Evolutionary conservation across 2,113 vertebrate species (phyloP), one percentile per base, ranked within the genome.

Genomic region (Oxygymnocypris stewartii): DNA sequence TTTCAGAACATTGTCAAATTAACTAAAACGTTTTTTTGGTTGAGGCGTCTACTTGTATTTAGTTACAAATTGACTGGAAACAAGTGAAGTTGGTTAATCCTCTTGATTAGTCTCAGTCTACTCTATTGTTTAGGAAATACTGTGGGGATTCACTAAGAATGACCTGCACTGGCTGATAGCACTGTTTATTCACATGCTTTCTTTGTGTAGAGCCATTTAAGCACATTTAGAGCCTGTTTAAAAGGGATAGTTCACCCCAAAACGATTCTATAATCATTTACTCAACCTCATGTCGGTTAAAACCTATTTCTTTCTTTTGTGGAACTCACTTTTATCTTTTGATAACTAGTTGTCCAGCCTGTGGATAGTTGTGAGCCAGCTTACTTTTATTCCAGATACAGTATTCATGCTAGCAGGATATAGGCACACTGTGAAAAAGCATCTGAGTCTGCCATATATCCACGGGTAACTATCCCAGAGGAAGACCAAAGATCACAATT

Each of bases 401-500:
- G 40, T 65, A 28, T 12, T 13, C 10, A 11, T 16, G 20, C 18
- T 81, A 42, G 76, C 13, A 47, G 73, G 42, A 57, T 54, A 77
- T 49, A n/a, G 23, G 74, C 44, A 28, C 40, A 31, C 7, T 16
- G 8, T 28, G 37, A 51, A 1, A 71, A 71, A 71, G 44, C 31
- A 83, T 28, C 69, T 28, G 6, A 28, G 65, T 82, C 63, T 82
- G 80, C 40, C 80, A 49, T 67, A 44, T 35, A 79, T 79, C 76
- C 76, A 79, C 18, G 28, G 25, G 18, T 51, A 71, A 69, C n/a
- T 35, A 51, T 71, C 65, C 81, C 47, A 2, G 18, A 82, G 63
- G 81, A 35, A 71, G 81, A 71, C 63, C 81, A 83, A 83, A 35
- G 44, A 44, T 71, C 9, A 54, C 28, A 51, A 83, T 83, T 71